These are phyloP conservation scores for Pterobdella sp. DNA, from an alignment of 2,888 invertebrate species.

Conservation along the genomic window DNA sequence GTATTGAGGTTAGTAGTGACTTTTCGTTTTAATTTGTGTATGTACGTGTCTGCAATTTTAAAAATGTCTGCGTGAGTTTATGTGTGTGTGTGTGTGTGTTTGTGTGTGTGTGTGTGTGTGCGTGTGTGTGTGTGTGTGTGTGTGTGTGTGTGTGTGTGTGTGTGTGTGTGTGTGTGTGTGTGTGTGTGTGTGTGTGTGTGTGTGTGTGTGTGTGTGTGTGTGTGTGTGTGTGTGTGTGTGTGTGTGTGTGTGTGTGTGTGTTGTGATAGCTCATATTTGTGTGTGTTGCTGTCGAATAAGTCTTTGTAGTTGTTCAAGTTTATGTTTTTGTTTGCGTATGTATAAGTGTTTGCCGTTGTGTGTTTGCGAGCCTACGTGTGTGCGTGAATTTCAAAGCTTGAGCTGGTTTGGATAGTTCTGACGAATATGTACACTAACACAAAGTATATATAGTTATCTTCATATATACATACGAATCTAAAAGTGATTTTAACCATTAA, in stretches of 20 bases:
- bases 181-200: slow-evolving; percentile 1
- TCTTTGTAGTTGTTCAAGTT: too few species aligned
- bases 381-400: too few species aligned
- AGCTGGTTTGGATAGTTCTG: too few species aligned
- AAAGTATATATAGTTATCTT: too few species aligned
- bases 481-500: too few species aligned
- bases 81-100: slow-evolving; percentile 9
- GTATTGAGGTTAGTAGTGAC: too few species aligned
- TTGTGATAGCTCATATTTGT: too few species aligned
- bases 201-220: background rate
- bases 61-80: background rate
- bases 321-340: too few species aligned
- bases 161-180: background rate
- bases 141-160: slow-evolving; percentile 1
- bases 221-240: background rate
- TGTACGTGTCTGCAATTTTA: background rate
- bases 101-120: background rate
- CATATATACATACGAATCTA: too few species aligned
- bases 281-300: too few species aligned
- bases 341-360: background rate
- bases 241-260: too few species aligned
- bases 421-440: too few species aligned
- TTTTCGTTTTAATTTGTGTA: background rate
- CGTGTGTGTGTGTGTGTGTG: background rate
- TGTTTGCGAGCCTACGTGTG: background rate